These are phyloP conservation scores for Periophthalmus magnuspinnatus DNA, from an alignment of 2,797 vertebrate species.

Conservation along the genomic window DNA sequence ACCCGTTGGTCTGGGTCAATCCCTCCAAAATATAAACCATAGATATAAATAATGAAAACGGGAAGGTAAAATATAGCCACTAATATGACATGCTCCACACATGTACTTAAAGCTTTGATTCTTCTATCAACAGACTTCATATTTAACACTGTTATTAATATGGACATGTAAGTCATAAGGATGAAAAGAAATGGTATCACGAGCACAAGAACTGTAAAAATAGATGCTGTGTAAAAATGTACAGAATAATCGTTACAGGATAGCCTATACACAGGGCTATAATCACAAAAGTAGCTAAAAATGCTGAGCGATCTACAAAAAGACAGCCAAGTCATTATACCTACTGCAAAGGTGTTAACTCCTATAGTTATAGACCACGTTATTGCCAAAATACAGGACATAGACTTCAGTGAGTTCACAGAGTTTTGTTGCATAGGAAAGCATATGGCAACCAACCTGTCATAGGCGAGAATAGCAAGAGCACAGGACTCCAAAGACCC, in stretches of 20 bases:
- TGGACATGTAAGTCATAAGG: conserved; percentile 57
- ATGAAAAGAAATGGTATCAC: conserved; percentile 56
- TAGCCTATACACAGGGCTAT: conserved; percentile 67
- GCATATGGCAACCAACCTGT: conserved; percentile 71
- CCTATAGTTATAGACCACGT: conserved; percentile 40
- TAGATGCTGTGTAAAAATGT: conserved; percentile 50
- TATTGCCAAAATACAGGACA: conserved; percentile 55
- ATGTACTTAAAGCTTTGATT: conserved; percentile 67
- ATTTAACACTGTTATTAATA: conserved; percentile 64
- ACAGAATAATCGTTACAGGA: conserved; percentile 63
- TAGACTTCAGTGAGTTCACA: conserved; percentile 60
- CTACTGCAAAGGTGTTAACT: rapidly evolving
- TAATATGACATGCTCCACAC: conserved; percentile 65
- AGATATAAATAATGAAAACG: conserved; percentile 48
- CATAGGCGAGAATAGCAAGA: conserved; percentile 68
- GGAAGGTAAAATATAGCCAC: conserved; percentile 72
- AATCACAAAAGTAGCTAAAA: conserved; percentile 76
- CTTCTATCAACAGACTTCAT: conserved; percentile 67
- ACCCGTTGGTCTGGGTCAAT: conserved; percentile 62
- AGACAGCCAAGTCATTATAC: conserved; percentile 56
- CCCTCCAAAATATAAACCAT: conserved; percentile 52
- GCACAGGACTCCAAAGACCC: conserved; percentile 53
- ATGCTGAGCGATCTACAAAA: conserved; percentile 68
- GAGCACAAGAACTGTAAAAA: background rate
- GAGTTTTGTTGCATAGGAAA: conserved; percentile 67